Conservation (phyloP, 2,888 invertebrate species). For the Plebejus melissa region DNA sequence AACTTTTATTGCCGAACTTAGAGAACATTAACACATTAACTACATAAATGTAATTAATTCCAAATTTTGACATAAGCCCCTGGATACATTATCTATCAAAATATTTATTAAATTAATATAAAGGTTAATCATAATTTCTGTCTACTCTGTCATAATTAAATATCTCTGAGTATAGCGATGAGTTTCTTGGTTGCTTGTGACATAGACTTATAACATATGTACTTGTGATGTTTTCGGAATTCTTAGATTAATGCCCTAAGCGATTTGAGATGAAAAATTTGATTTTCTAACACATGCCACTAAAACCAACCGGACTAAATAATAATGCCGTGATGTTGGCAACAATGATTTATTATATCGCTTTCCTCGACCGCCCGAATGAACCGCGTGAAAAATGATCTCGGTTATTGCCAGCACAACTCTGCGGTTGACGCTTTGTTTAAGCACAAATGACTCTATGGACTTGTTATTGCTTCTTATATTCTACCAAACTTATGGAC, state of each 20-base stretch:
- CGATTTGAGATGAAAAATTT: conserved; percentile 40
- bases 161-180: neutral
- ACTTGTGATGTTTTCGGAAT: neutral
- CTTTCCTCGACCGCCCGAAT: conserved; percentile 75
- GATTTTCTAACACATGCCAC: conserved; percentile 64
- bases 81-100: too few relatives aligned
- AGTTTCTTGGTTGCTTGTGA: neutral
- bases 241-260: neutral
- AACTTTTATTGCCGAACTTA: too few relatives aligned
- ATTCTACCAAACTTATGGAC: neutral
- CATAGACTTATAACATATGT: too few relatives aligned
- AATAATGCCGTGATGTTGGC: conserved; percentile 73
- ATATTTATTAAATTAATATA: too few relatives aligned
- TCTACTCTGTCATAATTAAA: too few relatives aligned
- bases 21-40: too few relatives aligned
- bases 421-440: conserved; percentile 78
- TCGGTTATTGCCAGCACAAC: conserved; percentile 73
- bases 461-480: conserved; percentile 55
- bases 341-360: conserved; percentile 77
- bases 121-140: too few relatives aligned
- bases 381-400: conserved; percentile 78
- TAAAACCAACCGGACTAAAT: conserved; percentile 72
- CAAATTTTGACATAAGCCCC: too few relatives aligned
- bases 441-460: conserved; percentile 76
- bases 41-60: too few relatives aligned